Base-by-base conservation (phyloP, 2,888 invertebrate genomes). In the Eupithecia abbreviata region DNA sequence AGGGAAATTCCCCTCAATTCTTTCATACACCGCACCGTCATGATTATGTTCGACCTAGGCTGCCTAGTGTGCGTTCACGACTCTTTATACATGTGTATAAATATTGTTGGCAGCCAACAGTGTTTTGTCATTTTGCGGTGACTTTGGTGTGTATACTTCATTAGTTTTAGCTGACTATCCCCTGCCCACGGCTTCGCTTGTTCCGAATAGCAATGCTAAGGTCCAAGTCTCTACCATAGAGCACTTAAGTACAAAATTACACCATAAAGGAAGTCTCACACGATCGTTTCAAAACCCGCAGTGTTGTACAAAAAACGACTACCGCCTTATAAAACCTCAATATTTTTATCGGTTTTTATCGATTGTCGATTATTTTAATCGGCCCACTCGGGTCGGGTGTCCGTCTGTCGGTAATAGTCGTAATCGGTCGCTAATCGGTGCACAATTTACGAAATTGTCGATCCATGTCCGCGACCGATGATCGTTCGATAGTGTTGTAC, bases 391-490 rank as follows among this genome's bases (percentile, higher is more conserved):
- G 88, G 90, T 89, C 93, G 93, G 94, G 94, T 94, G 94, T 94
- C 92, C 93, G 94, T 91, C 93, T 91, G 92, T 88, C 92, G 87
- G 93, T 94, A 94, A 94, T 93, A 88, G 91, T 89, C 92, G 94
- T 95, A 94, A 94, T 93, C 94, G 94, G 87, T 87, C 93, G 94
- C 94, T 95, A 94, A 95, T 94, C 94, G 94, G 93, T 84, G 91
- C 90, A 93, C 94, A 93, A 95, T 95, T 95, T 95, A 94, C 94
- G 87, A 95, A 95, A 95, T 95, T 94, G 94, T 94, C 90, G 92
- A 93, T 91, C 93, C 93, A 91, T 93, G 94, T 92, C 94, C 93
- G 92, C 93, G 90, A 91, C 91, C 90, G 91, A 88, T 90, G 91
- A 89, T 89, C 87, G 88, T 78, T 85, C 88, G 89, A 89, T 90